Evolutionary conservation across 2,113 vertebrate genomes (phyloP).

Genomic region (Microcebus tavaratra): DNA sequence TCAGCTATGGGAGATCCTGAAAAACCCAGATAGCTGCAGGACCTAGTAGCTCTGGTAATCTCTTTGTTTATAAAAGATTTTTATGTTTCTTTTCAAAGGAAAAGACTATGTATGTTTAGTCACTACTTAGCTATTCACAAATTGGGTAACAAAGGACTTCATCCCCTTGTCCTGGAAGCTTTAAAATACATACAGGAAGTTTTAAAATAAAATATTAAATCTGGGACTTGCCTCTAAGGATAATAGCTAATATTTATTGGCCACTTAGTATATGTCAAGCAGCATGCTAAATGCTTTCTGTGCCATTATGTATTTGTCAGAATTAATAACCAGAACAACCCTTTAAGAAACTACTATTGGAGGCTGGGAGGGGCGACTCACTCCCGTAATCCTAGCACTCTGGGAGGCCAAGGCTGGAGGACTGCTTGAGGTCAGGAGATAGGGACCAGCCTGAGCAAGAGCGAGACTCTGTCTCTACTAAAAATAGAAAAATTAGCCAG

Average conservation of each 20-base stretch:
- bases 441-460: too few species aligned
- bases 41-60: not conserved
- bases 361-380: too few species aligned
- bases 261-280: not conserved
- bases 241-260: not conserved
- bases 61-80: not conserved
- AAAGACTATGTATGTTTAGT: not conserved
- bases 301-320: not conserved
- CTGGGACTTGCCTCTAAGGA: not conserved
- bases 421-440: too few species aligned
- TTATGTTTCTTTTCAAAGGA: not conserved
- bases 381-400: too few species aligned
- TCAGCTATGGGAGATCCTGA: not conserved
- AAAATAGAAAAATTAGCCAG: too few species aligned
- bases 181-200: not conserved
- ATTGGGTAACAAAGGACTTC: not conserved
- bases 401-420: too few species aligned
- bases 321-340: not conserved
- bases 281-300: not conserved
- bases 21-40: not conserved
- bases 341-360: not conserved
- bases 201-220: slow-evolving; percentile 15
- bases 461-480: too few species aligned
- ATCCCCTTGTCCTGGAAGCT: not conserved
- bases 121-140: not conserved